Evolutionary conservation across 2,113 vertebrate genomes (phyloP).

Genomic region (Acrocephalus arundinaceus): DNA sequence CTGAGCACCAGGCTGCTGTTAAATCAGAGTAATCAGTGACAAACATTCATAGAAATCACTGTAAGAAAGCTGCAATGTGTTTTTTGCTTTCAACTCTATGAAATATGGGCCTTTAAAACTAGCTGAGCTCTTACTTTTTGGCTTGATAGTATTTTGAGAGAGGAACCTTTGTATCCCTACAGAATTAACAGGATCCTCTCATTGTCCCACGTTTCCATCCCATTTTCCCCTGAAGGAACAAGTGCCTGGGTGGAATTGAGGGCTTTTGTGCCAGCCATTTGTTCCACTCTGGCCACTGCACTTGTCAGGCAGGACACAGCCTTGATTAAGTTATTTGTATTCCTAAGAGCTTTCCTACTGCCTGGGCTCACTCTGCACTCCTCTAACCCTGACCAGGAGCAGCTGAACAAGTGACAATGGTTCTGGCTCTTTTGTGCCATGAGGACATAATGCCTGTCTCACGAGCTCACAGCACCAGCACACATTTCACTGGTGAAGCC

Average conservation of each 20-base stretch:
- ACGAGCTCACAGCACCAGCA: background rate
- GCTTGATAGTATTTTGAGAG: background rate
- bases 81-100: background rate
- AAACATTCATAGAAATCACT: background rate
- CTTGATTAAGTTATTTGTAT: constrained; percentile 16
- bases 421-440: background rate
- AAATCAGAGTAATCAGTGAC: background rate
- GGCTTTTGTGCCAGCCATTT: background rate
- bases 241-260: background rate
- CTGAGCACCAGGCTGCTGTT: background rate
- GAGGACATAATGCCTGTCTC: background rate
- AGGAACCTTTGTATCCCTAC: background rate
- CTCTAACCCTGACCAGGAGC: background rate
- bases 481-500: background rate
- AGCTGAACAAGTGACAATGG: background rate
- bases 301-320: background rate
- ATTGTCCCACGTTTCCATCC: background rate
- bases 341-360: background rate
- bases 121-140: background rate
- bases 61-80: background rate
- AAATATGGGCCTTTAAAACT: background rate
- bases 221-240: background rate
- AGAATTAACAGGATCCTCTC: background rate
- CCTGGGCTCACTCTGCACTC: background rate
- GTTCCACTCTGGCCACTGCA: background rate